Percentiles rank a stretch among this genome's conserved stretches.
Evolutionary conservation across 2,888 invertebrate species (phyloP).

Genomic region (Sarcophaga rosellei): DNA sequence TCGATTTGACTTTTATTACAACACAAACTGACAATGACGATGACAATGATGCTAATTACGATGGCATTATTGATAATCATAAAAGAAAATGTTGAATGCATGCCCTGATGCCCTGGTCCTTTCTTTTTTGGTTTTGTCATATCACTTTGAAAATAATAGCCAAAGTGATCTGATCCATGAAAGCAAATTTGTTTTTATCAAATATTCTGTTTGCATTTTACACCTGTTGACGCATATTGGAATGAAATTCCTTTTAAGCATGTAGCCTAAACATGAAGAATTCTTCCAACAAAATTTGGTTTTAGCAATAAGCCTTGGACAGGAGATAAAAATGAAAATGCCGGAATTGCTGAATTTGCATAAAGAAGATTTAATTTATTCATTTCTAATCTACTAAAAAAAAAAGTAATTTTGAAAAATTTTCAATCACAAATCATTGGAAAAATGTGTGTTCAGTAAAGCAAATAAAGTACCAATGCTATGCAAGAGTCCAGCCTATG

Average conservation of each 20-base stretch:
- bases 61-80: not conserved
- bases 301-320: not conserved
- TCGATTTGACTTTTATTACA: slow-evolving; percentile 11
- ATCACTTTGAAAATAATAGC: not conserved
- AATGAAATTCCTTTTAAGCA: not conserved
- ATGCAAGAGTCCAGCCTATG: no score
- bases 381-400: slow-evolving; percentile 14
- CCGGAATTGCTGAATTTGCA: slow-evolving; percentile 32
- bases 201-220: slow-evolving; percentile 4
- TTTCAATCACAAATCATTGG: not conserved
- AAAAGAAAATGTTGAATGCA: not conserved
- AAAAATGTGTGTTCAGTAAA: not conserved
- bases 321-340: not conserved
- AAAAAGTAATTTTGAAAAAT: no score
- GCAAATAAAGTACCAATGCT: no score
- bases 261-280: slow-evolving; percentile 15
- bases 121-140: not conserved
- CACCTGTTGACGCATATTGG: slow-evolving; percentile 21
- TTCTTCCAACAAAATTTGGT: not conserved
- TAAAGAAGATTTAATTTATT: slow-evolving; percentile 27
- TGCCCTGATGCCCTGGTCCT: slow-evolving; percentile 4
- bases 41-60: slow-evolving; percentile 1
- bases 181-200: not conserved
- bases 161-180: not conserved
- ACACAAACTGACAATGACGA: not conserved